Percentiles rank a stretch among this genome's conserved stretches.
Conservation (phyloP, 2,797 vertebrate genomes). For the Pseudochromis fuscus region DNA sequence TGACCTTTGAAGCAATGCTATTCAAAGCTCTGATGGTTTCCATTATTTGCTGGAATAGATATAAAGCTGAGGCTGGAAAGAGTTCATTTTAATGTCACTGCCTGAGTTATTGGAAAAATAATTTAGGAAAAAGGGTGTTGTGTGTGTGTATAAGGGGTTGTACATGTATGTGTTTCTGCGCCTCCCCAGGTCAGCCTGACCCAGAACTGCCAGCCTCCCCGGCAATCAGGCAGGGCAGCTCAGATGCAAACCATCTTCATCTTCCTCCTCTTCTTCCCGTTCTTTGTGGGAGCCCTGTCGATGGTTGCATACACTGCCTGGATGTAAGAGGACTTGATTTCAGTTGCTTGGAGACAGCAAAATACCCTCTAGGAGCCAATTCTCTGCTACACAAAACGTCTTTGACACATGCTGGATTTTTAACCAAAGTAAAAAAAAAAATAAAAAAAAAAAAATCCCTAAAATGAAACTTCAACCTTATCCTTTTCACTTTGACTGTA, state of each 20-base stretch:
- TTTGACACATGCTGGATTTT: not conserved
- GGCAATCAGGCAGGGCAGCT: slow-evolving; percentile 90
- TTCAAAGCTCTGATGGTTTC: slow-evolving; percentile 39
- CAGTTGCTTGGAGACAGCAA: not conserved
- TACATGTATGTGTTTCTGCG: not conserved
- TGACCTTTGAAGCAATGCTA: slow-evolving; percentile 33
- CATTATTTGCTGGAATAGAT: slow-evolving; percentile 9
- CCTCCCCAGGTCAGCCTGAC: slow-evolving; percentile 89
- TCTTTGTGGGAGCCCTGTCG: slow-evolving; percentile 89
- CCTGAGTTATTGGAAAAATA: not conserved
- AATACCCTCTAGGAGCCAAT: not conserved
- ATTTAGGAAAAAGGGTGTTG: not conserved
- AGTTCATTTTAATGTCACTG: not conserved
- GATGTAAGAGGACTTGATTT: slow-evolving; percentile 84
- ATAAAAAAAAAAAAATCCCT: too few species aligned
- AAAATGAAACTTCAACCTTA: too few species aligned
- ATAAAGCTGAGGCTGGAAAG: not conserved
- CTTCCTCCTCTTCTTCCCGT: slow-evolving; percentile 93
- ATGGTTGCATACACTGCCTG: slow-evolving; percentile 90
- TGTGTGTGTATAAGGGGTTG: not conserved
- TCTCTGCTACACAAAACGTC: not conserved
- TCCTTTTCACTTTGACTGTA: slow-evolving; percentile 55
- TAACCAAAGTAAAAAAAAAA: not conserved
- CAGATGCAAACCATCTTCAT: slow-evolving; percentile 95
- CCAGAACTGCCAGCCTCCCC: slow-evolving; percentile 93